Base-by-base conservation (phyloP, 2,113 vertebrate genomes). In the Semnornis frantzii region DNA sequence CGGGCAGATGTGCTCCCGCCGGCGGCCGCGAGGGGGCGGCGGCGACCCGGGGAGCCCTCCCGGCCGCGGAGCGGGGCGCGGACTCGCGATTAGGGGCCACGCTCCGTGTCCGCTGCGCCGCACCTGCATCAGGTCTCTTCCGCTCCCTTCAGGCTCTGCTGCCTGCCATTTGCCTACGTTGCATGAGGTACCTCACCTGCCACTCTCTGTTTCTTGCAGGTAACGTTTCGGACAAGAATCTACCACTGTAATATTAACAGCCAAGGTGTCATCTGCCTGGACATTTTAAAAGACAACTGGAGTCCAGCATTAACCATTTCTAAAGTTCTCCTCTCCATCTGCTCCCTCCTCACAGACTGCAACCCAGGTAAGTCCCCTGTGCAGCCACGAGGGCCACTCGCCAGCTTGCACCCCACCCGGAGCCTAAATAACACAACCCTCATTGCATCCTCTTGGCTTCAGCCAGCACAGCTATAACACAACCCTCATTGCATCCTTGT, bases 241-340 rank as follows among this genome's bases (percentile, higher is more conserved):
- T 99, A 99, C 94, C 99, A 99, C 98, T 99, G 99, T 95, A 99
- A 99, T 91, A 99, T 99, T 92, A 99, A 99, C 98, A 99, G 99
- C 96, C 99, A 99, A 98, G 99, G 99, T 0, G 99, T 99, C 94
- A 99, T 99, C 98, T 99, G 99, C 93, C 98, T 99, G 98, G 99
- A 99, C 96, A 99, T 99, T 95, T 98, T 99, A 95, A 99, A 99
- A 94, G 99, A 99, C 97, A 99, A 99, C 98, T 99, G 99, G 99
- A 99, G 99, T 85, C 99, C 99, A 9, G 99, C 99, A 0, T 98
- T 99, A 85, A 99, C 99, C 95, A 99, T 99, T 98, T 99, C 99
- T 91, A 99, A 99, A 98, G 99, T 99, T 57, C 98, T 99, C 39
- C 98, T 99, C 92, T 99, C 99, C 96, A 99, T 99, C 98, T 99